Conservation (phyloP, 2,888 invertebrate species). For the Apotomis capreana region DNA sequence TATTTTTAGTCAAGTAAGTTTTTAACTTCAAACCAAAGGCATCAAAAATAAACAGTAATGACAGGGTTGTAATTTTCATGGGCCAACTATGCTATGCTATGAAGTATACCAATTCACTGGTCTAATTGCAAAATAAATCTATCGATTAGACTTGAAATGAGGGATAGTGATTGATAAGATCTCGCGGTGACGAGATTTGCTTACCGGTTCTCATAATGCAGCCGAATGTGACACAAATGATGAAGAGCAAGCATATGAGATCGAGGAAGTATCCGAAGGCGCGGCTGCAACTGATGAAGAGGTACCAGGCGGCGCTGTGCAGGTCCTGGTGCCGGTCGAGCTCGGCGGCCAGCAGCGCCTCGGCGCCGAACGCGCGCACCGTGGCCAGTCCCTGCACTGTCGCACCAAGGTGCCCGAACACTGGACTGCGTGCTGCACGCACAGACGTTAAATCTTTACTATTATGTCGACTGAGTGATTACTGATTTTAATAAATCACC, state of each 20-base stretch:
- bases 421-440: conserved; percentile 89
- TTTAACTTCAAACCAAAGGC: too few relatives aligned
- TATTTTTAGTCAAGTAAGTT: too few relatives aligned
- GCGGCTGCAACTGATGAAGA: conserved; percentile 85
- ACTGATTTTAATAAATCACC: too few relatives aligned
- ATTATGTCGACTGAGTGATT: too few relatives aligned
- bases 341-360: conserved; percentile 84
- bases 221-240: conserved; percentile 85
- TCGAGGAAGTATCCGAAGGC: conserved; percentile 87
- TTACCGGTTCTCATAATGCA: conserved; percentile 78
- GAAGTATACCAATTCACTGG: too few relatives aligned
- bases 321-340: conserved; percentile 84
- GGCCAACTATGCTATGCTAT: too few relatives aligned
- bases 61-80: too few relatives aligned
- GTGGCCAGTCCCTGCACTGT: conserved; percentile 91
- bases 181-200: conserved; percentile 18
- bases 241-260: conserved; percentile 85
- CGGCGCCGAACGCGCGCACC: conserved; percentile 89
- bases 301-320: conserved; percentile 87
- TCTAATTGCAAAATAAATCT: too few relatives aligned
- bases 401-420: conserved; percentile 91
- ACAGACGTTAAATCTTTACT: neutral
- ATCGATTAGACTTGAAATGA: too few relatives aligned
- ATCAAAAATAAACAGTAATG: too few relatives aligned
- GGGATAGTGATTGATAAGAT: too few relatives aligned